Evolutionary conservation across 2,888 invertebrate genomes (phyloP), one percentile per base, ranked within the genome.

Genomic region (Megamerina dolium): DNA sequence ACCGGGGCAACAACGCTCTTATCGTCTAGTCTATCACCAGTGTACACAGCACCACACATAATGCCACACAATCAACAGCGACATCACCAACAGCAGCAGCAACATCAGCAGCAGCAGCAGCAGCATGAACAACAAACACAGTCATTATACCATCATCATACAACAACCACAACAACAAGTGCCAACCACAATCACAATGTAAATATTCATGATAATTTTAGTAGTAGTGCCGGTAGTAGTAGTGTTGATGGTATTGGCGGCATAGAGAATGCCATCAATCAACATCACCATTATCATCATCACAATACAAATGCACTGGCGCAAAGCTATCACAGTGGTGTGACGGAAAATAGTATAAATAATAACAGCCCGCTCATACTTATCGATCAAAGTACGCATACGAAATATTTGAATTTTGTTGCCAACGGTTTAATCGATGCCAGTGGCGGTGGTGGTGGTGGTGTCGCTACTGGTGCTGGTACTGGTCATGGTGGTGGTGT

Each of bases 381-480:
- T 31, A 40, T 44, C 38, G 36, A 48, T 27, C 36, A 38, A 32
- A 56, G 51, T 41, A 51, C 56, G 27, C 60, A 64, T 48, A 51
- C 57, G 17, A 58, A 58, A 37, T 66, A 68, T 53, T 57, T 68
- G 49, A 64, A 63, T 55, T 65, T 64, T 53, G 57, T 65, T 31
- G 61, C 62, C 49, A 61, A 58, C 41, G 61, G 66, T 16, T 54
- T 68, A 21, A 42, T 63, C 46, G 63, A 64, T 43, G 57, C 53
- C 10, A 58, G 55, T 20, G 45, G 50, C 14, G 51, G 49, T 20
- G 32, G 39, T 10, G 46, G 38, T 8, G 43, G 31, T 16, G 32
- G 17, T 9, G 37, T 5, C 9, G 39, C 14, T 12, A 35, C 14
- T n/a, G 39, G 32, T 30, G 30, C 5, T 19, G 35, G 35, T 20